Conservation (phyloP, 2,113 vertebrate species). For the Dicaeum eximium region DNA sequence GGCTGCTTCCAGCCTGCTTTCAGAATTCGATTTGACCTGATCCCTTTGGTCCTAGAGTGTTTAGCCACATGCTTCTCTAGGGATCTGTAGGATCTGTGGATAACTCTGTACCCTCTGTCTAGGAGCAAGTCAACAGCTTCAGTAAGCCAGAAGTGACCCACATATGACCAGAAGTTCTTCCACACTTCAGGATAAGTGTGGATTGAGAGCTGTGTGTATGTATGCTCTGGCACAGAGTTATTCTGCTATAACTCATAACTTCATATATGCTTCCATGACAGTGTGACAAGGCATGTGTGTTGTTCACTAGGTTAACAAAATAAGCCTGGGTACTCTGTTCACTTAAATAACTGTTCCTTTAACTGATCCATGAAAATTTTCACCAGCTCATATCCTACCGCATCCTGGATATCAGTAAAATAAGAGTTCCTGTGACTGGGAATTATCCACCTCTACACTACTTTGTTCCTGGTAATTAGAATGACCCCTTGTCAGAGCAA, state of each 20-base stretch:
- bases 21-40: neutral
- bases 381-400: neutral
- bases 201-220: neutral
- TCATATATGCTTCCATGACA: neutral
- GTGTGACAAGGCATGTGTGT: neutral
- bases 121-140: neutral
- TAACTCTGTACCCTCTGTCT: neutral
- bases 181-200: neutral
- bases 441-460: neutral
- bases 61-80: neutral
- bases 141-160: neutral
- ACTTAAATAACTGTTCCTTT: neutral
- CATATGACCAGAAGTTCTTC: neutral
- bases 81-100: neutral
- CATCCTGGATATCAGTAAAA: neutral
- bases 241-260: no score
- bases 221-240: neutral
- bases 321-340: neutral
- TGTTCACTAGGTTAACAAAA: neutral
- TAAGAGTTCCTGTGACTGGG: neutral
- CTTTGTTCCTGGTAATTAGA: neutral
- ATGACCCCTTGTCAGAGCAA: neutral
- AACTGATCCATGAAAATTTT: neutral
- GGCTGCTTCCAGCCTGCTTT: neutral
- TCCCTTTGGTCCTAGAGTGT: neutral